Evolutionary conservation across 2,113 vertebrate genomes (phyloP).

Genomic region (Chrysemys picta): DNA sequence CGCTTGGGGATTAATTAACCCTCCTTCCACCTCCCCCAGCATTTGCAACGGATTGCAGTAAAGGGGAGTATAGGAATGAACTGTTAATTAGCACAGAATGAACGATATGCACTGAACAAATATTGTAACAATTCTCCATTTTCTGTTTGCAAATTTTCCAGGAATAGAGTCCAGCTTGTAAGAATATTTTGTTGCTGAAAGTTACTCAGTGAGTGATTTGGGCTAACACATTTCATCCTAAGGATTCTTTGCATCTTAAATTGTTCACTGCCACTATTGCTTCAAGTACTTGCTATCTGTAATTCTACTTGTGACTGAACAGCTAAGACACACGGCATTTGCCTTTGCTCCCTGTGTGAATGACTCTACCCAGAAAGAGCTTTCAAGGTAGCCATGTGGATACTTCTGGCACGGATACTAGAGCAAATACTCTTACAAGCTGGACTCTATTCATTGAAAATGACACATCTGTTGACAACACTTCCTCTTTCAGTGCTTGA

Average conservation of each 20-base stretch:
- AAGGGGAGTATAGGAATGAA: background rate
- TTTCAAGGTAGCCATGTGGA: background rate
- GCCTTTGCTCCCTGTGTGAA: background rate
- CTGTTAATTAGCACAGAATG: background rate
- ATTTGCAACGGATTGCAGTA: background rate
- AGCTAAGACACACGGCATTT: fast-evolving
- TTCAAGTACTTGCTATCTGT: too few relatives aligned
- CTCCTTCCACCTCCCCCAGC: background rate
- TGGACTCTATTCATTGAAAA: too few relatives aligned
- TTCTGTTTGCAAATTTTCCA: background rate
- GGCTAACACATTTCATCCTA: background rate
- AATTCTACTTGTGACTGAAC: too few relatives aligned
- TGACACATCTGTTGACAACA: background rate
- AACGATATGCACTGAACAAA: background rate
- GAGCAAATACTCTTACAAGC: background rate
- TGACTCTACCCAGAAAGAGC: background rate
- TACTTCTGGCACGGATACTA: too few relatives aligned
- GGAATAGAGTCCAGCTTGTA: background rate
- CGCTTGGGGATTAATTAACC: background rate
- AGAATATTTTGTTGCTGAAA: background rate
- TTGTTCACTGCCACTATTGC: too few relatives aligned
- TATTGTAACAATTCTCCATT: background rate
- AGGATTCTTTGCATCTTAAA: too few relatives aligned
- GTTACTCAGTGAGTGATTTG: background rate
- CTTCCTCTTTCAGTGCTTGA: too few relatives aligned